Base-by-base conservation (phyloP, 1,140 invertebrate genomes). In the Archivesica marissinica region DNA sequence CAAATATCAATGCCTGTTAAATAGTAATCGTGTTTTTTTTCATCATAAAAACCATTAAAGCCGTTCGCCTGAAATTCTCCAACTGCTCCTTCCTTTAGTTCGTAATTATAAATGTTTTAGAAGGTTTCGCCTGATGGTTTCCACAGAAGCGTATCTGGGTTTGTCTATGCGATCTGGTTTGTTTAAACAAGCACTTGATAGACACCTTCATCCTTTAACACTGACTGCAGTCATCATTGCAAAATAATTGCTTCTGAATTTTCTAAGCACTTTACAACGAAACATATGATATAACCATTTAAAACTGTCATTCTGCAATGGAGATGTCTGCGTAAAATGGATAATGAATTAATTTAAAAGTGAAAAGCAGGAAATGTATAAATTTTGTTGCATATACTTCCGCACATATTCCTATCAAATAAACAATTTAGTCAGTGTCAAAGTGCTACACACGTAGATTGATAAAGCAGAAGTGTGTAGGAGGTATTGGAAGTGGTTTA, bases 391-490 rank as follows among this genome's bases (percentile, higher is more conserved):
- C 68, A 47, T 44, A 50, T 15, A 72, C 68, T 72, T 72, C 68
- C 68, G 68, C 28, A 47, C 28, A 72, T 47, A 50, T 33, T 72
- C n/a, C 68, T 47, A 72, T 72, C 68, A 72, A 72, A 72, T 72
- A 72, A 72, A 72, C 68, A 30, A 72, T 72, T 72, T 72, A 47
- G 68, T 20, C 68, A 44, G 68, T 72, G 68, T 72, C 68, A 72
- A 72, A 72, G 68, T 44, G 39, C 39, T 72, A 33, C 28, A 33
- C 17, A 47, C 28, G 28, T 72, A 72, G 41, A 72, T 72, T 72
- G 68, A 72, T 72, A 72, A 28, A 47, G 68, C 68, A 72, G 68
- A 33, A 41, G 17, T 72, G 0, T 33, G 25, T 41, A 25, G 30
- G 68, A 72, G 68, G 68, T 11, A 17, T 33, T 72, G 68, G 41